phyloP scores from a whole-genome alignment of 2,888 invertebrate species.

The Cephalotes varians region DNA sequence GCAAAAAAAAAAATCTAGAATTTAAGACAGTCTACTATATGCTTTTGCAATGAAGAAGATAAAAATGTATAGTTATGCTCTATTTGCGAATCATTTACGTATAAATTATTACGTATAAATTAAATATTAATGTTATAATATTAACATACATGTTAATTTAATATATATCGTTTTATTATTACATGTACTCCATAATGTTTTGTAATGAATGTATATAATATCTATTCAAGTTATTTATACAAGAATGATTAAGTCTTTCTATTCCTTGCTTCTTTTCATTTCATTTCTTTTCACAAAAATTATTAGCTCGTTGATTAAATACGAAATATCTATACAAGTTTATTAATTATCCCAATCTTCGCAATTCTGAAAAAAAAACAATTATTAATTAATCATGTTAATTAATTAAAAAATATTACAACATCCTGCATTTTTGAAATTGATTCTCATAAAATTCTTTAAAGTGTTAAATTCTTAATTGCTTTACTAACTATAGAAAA shows the following conservation, averaged over 20 bases:
- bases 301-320: not conserved
- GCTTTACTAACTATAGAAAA: not conserved
- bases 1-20: not conserved
- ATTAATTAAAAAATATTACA: conserved; percentile 2
- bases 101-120: conserved; percentile 31
- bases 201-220: not conserved
- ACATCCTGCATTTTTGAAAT: not conserved
- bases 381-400: conserved; percentile 12
- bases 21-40: not conserved
- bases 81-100: not conserved
- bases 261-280: not conserved
- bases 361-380: conserved; percentile 88
- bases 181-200: not conserved
- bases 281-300: not conserved
- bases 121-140: conserved; percentile 45
- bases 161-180: not conserved
- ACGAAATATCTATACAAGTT: not conserved
- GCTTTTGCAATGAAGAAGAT: conserved; percentile 11
- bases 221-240: conserved; percentile 5
- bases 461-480: not conserved
- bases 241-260: not conserved
- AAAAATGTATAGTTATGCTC: conserved; percentile 8
- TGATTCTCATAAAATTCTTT: not conserved
- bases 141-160: conserved; percentile 14
- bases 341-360: conserved; percentile 90